Conservation (phyloP, 2,113 vertebrate species). For the Sitta europaea region DNA sequence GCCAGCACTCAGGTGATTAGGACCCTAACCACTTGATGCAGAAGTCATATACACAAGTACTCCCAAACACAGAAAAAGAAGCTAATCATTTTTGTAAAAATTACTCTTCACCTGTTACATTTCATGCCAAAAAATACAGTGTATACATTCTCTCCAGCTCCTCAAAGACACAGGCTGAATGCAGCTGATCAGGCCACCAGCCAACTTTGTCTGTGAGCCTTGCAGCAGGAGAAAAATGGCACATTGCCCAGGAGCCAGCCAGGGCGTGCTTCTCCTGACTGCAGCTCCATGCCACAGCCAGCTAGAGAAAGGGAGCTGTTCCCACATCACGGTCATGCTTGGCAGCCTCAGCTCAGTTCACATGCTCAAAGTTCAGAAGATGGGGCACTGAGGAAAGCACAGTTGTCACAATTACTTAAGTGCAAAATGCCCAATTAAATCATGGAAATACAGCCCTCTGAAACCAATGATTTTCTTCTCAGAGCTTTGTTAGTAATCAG, state of each 20-base stretch:
- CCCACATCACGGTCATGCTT: neutral
- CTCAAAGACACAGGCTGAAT: neutral
- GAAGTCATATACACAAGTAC: neutral
- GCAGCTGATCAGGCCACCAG: neutral
- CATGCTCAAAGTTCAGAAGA: neutral
- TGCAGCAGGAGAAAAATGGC: neutral
- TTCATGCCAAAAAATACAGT: neutral
- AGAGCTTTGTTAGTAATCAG: neutral
- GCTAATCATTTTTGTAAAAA: neutral
- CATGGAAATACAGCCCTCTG: neutral
- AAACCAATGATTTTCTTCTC: rapidly evolving
- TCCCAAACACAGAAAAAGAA: neutral
- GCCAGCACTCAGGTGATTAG: neutral
- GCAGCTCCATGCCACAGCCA: neutral
- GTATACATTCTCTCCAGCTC: neutral
- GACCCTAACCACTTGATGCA: neutral
- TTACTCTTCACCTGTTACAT: neutral
- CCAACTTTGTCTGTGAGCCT: neutral
- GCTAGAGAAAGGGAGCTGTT: neutral
- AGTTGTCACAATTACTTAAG: neutral
- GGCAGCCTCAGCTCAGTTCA: neutral
- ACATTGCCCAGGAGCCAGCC: neutral
- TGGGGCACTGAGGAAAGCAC: neutral
- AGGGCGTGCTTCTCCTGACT: rapidly evolving
- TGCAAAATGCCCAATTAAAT: neutral